Evolutionary conservation across 2,888 invertebrate genomes (phyloP).

Genomic region (Unio delphinus): DNA sequence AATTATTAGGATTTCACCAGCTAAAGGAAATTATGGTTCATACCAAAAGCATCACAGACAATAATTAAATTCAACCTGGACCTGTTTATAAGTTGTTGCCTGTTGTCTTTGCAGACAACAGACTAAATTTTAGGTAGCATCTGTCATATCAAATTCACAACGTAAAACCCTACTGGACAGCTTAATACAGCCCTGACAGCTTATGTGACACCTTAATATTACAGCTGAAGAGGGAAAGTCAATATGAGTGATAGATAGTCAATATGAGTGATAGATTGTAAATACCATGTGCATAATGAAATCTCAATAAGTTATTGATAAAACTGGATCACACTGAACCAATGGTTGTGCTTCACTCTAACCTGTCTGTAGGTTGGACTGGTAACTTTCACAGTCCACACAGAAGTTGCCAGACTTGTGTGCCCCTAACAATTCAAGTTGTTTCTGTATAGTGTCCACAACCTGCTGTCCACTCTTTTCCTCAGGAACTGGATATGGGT

Average conservation of each 20-base stretch:
- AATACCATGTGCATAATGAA: constrained; percentile 1
- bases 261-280: not conserved
- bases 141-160: no score
- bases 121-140: no score
- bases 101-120: no score
- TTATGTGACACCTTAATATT: not conserved
- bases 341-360: constrained; percentile 5
- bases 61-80: no score
- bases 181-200: no score
- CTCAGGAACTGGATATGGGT: constrained; percentile 89
- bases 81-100: no score
- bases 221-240: not conserved
- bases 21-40: no score
- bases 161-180: no score
- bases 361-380: constrained; percentile 62
- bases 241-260: not conserved
- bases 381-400: constrained; percentile 95
- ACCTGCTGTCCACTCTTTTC: constrained; percentile 89
- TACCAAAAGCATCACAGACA: no score
- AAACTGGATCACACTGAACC: not conserved
- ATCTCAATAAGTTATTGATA: not conserved
- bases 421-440: constrained; percentile 89
- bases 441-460: constrained; percentile 88
- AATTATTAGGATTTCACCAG: no score
- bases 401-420: constrained; percentile 89